Base-by-base conservation (phyloP, 2,113 vertebrate genomes). In the Festucalex cinctus region DNA sequence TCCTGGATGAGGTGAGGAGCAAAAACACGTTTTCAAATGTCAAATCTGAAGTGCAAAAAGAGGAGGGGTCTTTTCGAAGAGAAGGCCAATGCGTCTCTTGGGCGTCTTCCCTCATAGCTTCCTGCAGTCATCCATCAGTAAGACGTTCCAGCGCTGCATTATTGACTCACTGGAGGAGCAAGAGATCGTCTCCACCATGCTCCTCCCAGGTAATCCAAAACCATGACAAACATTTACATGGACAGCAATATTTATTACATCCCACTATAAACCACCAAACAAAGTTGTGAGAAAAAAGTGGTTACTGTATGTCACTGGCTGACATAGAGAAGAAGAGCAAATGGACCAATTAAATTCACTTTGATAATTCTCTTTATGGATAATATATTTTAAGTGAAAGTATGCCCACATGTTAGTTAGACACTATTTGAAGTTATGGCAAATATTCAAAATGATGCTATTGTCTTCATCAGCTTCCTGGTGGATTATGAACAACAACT, bases 1-100 rank as follows among this genome's bases (percentile, higher is more conserved):
- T 95, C 96, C 9, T 98, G 96, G 96, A 95, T 93, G 89, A 96
- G 95, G 96, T 90, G 76, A 66, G 83, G 36, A 14, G 39, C 13
- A 24, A 62, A 78, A 65, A 22, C 28, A 14, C n/a, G 26, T 70
- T 12, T 43, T 22, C 28, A 49, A 63, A 43, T 73, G 41, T 72
- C 36, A 39, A n/a, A 44, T 22, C 46, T 36, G 8, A 20, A 59
- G 1, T 20, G 19, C 17, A 20, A 53, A 53, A 53, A 53, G 10
- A 13, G 9, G 4, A 24, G 10, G 10, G 22, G n/a, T 54, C 22
- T 54, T 22, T 61, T 39, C 22, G 0, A 62, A 26, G 22, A 1
- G 13, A 14, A 24, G 36, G 19, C 20, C 10, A 62, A 43, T 1
- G 1, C 7, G 6, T 26, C n/a, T 24, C n/a, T 17, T 7, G 3